Conservation (phyloP, 2,888 invertebrate species). For the Alloscopus bannaensis region DNA sequence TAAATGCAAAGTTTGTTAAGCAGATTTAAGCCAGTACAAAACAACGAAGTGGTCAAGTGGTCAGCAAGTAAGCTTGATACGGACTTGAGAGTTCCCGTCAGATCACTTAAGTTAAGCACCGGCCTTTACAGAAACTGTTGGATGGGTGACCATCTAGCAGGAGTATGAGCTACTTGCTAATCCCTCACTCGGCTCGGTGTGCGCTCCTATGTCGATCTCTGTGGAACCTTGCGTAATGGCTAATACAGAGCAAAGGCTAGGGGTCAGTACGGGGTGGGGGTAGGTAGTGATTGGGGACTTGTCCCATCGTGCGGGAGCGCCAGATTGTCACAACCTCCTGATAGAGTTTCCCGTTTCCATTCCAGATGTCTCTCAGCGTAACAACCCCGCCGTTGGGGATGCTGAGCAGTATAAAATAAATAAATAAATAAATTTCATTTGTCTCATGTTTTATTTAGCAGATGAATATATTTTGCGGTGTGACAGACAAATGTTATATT, state of each 20-base stretch:
- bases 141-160: constrained; percentile 16
- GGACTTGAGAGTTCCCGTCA: not conserved
- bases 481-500: too few relatives aligned
- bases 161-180: not conserved
- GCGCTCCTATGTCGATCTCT: constrained; percentile 15
- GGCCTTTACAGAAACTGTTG: constrained; percentile 11
- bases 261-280: constrained; percentile 9
- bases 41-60: too few relatives aligned
- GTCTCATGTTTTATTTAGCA: too few relatives aligned
- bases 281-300: not conserved
- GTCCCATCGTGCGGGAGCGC: not conserved
- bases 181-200: constrained; percentile 6
- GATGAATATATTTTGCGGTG: too few relatives aligned
- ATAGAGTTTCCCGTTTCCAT: constrained; percentile 7
- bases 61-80: not conserved
- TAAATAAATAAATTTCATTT: too few relatives aligned
- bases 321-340: not conserved
- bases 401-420: too few relatives aligned
- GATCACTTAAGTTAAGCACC: constrained; percentile 8
- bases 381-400: too few relatives aligned
- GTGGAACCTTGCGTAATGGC: constrained; percentile 24
- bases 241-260: constrained; percentile 22
- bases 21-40: too few relatives aligned
- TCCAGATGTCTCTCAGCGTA: too few relatives aligned
- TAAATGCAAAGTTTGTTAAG: too few relatives aligned